phyloP scores from a whole-genome alignment of 2,113 vertebrate species.

The Neolamprologus brichardi region DNA sequence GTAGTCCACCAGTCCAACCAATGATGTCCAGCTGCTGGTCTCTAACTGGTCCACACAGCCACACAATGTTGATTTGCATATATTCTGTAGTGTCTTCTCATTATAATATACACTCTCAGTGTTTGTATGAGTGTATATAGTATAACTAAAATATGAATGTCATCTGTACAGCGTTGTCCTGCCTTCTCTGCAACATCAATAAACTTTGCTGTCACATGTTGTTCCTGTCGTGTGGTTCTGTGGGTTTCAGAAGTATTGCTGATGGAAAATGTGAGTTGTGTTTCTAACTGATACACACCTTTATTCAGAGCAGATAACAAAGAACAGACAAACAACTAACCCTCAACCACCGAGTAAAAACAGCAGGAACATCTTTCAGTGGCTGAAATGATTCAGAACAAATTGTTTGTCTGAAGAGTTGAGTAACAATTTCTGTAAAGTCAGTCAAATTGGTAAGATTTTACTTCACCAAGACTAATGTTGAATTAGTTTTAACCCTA shows the following conservation, averaged over 20 bases:
- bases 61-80: not conserved
- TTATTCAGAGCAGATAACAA: rapidly evolving
- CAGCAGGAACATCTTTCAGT: not conserved
- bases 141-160: not conserved
- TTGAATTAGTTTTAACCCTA: not conserved
- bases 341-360: not conserved
- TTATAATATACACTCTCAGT: rapidly evolving
- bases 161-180: rapidly evolving
- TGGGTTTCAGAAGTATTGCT: not conserved
- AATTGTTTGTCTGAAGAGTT: not conserved
- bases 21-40: rapidly evolving
- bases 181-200: not conserved
- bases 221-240: rapidly evolving
- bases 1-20: not conserved
- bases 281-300: rapidly evolving
- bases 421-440: rapidly evolving
- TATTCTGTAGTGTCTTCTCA: not conserved
- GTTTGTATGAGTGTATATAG: rapidly evolving
- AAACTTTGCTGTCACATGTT: not conserved
- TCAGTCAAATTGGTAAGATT: not conserved
- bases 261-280: rapidly evolving
- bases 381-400: rapidly evolving
- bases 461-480: rapidly evolving
- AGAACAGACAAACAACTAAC: rapidly evolving
- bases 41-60: not conserved